Evolutionary conservation across 2,888 invertebrate genomes (phyloP).

Genomic region (Callosobruchus maculatus): DNA sequence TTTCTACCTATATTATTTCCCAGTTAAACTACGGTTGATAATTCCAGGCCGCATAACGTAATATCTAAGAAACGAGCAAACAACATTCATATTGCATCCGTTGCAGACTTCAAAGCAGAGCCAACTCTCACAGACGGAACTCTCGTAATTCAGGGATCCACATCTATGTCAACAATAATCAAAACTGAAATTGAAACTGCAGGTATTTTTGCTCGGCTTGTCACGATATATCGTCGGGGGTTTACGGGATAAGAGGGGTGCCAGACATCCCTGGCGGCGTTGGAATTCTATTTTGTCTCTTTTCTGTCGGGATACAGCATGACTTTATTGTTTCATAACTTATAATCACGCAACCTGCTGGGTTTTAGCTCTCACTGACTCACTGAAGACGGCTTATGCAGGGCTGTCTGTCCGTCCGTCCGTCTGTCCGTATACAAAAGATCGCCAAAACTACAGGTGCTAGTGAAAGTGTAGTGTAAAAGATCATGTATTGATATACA

Average conservation of each 20-base stretch:
- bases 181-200: conserved; percentile 43
- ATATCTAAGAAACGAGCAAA: conserved; percentile 17
- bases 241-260: no score
- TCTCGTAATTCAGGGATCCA: conserved; percentile 40
- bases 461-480: no score
- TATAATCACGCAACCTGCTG: no score
- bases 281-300: background rate
- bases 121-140: conserved; percentile 38
- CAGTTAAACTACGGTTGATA: background rate
- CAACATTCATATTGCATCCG: conserved; percentile 25
- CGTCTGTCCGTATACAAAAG: no score
- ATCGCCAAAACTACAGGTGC: no score
- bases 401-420: no score
- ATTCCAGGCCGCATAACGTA: conserved; percentile 12
- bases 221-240: conserved; percentile 1
- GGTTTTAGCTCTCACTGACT: no score
- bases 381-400: no score
- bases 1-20: background rate
- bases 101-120: conserved; percentile 38
- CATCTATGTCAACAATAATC: conserved; percentile 46
- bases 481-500: no score
- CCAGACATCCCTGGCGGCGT: background rate
- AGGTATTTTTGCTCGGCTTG: conserved; percentile 32
- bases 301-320: no score
- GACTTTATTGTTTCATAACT: no score